Percentiles rank a stretch among this genome's conserved stretches.
phyloP scores from a whole-genome alignment of 2,113 vertebrate species.

The Cryptomyrus ogoouensis region DNA sequence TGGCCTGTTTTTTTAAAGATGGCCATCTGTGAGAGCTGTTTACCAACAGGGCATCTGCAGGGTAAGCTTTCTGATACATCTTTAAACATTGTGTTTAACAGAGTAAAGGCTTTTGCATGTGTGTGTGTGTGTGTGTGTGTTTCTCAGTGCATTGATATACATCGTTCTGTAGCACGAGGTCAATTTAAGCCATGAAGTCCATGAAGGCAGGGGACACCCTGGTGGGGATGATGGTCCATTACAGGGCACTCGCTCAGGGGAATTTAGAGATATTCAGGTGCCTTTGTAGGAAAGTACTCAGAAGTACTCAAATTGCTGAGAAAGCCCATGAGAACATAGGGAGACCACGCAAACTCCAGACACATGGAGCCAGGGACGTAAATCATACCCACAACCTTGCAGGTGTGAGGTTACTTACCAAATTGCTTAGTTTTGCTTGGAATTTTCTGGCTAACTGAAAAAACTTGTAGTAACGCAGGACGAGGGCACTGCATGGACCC shows the following conservation, averaged over 20 bases:
- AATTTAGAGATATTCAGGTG: neutral
- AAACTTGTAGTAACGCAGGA: neutral
- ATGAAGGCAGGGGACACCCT: neutral
- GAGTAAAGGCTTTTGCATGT: neutral
- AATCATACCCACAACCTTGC: neutral
- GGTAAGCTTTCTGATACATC: conserved; percentile 1
- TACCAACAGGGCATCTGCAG: neutral
- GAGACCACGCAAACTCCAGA: neutral
- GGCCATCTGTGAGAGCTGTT: conserved; percentile 1
- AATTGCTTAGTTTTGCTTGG: neutral
- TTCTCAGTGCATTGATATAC: neutral
- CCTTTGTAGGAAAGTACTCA: neutral
- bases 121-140: neutral
- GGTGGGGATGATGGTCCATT: neutral
- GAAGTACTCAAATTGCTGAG: neutral
- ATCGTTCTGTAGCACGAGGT: neutral
- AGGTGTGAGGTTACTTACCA: neutral
- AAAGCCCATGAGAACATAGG: neutral
- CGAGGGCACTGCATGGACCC: neutral
- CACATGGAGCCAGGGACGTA: neutral
- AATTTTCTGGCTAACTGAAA: neutral
- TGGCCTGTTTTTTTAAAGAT: neutral
- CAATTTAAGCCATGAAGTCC: neutral
- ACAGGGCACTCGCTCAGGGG: neutral
- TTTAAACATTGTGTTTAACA: neutral